Base-by-base conservation (phyloP, 2,797 vertebrate species). In the Heteromormyrus szaboi region DNA sequence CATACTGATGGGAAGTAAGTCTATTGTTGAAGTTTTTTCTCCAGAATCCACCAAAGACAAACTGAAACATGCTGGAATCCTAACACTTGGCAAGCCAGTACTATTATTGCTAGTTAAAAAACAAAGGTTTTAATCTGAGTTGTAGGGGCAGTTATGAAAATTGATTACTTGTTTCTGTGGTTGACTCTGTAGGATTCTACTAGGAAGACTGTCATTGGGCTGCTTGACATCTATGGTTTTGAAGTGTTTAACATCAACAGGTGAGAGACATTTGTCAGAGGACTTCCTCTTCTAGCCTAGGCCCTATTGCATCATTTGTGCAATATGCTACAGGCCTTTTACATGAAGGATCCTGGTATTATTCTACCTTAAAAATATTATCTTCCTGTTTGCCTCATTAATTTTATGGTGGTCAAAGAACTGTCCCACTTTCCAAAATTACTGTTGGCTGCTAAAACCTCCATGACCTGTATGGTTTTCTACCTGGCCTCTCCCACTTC, bases 181-280 rank as follows among this genome's bases (percentile, higher is more conserved):
- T 51, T 85, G 12, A 85, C n/a, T 81, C 62, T 91, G 5, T 29
- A 99, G 98, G 98, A 99, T 89, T 92, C 96, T 4, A 96, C 95
- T 90, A 95, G 93, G 92, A 98, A 98, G 92, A 99, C 96, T 0
- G 97, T 99, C 19, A 99, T 99, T 2, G 98, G 98, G 37, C 93
- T 99, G 87, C 93, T 99, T 91, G 98, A 99, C 91, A 99, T 99
- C 93, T 99, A 99, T 6, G 98, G 98, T 4, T 99, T 99, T 87
- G 98, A 99, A 92, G 98, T 99, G 89, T 97, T 99, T 87, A 96
- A 95, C 72, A 96, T 97, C 72, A 99, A 99, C 93, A 98, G 98
- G 98, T 98, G 90, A 90, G 22, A 81, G 50, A 84, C 19, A n/a
- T 37, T 44, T 50, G 1, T 68, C 81, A 33, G 72, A 41, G 19